phyloP scores from a whole-genome alignment of 2,888 invertebrate genomes.

The Melanostoma scalare region DNA sequence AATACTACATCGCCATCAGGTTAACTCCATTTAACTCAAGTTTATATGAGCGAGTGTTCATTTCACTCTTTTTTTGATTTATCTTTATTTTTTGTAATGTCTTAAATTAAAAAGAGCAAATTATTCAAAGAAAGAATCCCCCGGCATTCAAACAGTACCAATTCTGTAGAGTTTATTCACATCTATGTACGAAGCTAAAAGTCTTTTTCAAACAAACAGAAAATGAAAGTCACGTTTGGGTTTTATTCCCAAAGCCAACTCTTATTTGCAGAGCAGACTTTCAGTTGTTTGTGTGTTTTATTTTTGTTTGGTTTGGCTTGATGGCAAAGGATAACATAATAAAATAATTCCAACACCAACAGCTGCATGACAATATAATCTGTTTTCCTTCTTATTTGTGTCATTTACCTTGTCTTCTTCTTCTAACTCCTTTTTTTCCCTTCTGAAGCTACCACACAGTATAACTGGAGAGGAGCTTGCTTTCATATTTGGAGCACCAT shows the following conservation, averaged over 20 bases:
- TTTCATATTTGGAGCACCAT: constrained; percentile 93
- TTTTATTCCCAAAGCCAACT: constrained; percentile 8
- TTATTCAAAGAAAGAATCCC: too few relatives aligned
- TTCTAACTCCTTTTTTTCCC: constrained; percentile 48
- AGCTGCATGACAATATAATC: constrained; percentile 64
- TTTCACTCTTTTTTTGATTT: too few relatives aligned
- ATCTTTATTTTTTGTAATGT: too few relatives aligned
- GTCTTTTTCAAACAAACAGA: constrained; percentile 16
- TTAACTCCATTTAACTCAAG: too few relatives aligned
- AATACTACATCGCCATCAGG: too few relatives aligned
- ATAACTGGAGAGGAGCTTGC: constrained; percentile 94
- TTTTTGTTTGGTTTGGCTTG: constrained; percentile 17
- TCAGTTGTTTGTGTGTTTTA: constrained; percentile 34
- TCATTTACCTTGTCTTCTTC: constrained; percentile 54
- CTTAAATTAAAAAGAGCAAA: too few relatives aligned
- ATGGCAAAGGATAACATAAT: constrained; percentile 23
- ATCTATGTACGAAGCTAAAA: not conserved
- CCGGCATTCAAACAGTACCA: not conserved
- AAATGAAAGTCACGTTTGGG: constrained; percentile 55
- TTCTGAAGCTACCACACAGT: constrained; percentile 86
- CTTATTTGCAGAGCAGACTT: not conserved
- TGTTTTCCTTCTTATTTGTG: constrained; percentile 29
- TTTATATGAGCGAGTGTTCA: too few relatives aligned
- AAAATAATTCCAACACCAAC: constrained; percentile 47
- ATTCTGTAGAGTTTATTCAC: not conserved